Percentiles rank a stretch among this genome's conserved stretches.
Conservation (phyloP, 2,113 vertebrate species). For the Thamnophis sirtalis region DNA sequence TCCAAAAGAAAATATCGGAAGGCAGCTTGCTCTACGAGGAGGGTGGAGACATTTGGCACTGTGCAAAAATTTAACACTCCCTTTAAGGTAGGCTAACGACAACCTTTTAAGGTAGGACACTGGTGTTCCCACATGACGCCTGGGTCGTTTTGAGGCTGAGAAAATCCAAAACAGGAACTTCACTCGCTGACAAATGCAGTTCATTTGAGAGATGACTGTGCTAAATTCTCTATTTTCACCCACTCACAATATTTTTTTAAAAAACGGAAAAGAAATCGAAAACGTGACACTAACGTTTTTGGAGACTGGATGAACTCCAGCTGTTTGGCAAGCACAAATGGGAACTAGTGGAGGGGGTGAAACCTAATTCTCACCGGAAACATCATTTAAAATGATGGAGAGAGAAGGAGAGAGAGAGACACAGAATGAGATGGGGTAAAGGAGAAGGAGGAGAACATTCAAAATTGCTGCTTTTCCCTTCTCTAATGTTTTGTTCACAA, state of each 20-base stretch:
- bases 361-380: not conserved
- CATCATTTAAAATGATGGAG: not conserved
- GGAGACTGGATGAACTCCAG: not conserved
- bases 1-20: not conserved
- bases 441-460: not conserved
- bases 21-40: not conserved
- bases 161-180: not conserved
- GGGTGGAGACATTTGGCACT: not conserved
- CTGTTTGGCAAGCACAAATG: not conserved
- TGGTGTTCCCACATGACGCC: not conserved
- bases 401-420: not conserved
- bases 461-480: not conserved
- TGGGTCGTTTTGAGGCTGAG: not conserved
- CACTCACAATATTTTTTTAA: not conserved
- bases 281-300: not conserved
- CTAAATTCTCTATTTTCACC: not conserved
- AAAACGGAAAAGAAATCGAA: not conserved
- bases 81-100: not conserved
- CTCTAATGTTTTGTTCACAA: not conserved
- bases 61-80: not conserved
- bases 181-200: not conserved
- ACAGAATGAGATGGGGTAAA: no score
- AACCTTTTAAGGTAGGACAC: not conserved
- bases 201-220: not conserved
- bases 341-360: not conserved